Conservation (phyloP, 2,113 vertebrate species). For the Colius striatus region DNA sequence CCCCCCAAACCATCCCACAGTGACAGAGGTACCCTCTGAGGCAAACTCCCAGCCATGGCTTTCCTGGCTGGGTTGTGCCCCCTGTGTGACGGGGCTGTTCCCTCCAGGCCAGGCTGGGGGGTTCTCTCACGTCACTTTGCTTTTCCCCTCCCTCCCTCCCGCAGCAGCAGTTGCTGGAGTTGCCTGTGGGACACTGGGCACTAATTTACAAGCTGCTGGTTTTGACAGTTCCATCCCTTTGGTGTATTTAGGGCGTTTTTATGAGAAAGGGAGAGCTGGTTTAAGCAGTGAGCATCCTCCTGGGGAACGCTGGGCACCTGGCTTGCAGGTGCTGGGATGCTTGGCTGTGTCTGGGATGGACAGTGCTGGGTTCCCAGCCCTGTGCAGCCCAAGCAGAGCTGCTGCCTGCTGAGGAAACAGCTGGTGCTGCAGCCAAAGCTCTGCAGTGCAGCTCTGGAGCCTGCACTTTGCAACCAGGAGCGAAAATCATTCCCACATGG, state of each 20-base stretch:
- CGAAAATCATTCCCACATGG: not conserved
- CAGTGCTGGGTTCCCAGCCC: not conserved
- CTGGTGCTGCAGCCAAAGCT: accelerated
- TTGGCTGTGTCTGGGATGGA: no score
- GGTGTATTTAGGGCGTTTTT: accelerated
- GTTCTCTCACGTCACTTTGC: not conserved
- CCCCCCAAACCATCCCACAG: not conserved
- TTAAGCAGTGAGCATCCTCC: not conserved
- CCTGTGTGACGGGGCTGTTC: not conserved
- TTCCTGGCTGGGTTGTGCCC: not conserved
- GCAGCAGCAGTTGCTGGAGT: not conserved
- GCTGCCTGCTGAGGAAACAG: not conserved
- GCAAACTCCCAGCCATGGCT: not conserved
- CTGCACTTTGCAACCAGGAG: not conserved
- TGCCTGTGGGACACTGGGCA: accelerated
- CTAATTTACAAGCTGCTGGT: not conserved
- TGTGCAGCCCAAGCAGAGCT: not conserved
- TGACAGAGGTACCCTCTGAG: not conserved
- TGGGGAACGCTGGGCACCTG: not conserved
- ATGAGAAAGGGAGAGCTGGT: not conserved
- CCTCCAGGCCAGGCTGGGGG: not conserved
- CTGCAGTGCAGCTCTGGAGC: not conserved
- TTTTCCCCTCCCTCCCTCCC: not conserved
- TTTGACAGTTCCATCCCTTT: not conserved
- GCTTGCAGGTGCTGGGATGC: no score